Evolutionary conservation across 2,888 invertebrate genomes (phyloP).

Genomic region (Sisyra nigra): DNA sequence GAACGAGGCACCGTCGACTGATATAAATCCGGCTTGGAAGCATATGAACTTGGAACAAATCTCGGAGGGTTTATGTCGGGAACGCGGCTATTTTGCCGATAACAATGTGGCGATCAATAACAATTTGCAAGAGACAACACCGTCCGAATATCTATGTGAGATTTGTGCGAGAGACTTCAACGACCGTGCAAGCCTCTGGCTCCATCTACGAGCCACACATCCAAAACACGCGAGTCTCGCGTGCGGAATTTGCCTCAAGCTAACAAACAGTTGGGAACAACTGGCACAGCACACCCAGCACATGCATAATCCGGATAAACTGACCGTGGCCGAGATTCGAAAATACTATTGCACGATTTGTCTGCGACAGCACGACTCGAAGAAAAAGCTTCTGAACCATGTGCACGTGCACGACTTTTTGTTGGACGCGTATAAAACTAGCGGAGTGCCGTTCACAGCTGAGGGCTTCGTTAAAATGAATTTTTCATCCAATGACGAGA

Average conservation of each 20-base stretch:
- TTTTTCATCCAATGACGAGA: conserved; percentile 10
- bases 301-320: conserved; percentile 27
- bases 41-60: conserved; percentile 1
- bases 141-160: conserved; percentile 19
- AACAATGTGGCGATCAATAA: conserved; percentile 13
- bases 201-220: conserved; percentile 36
- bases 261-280: conserved; percentile 29
- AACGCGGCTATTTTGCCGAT: conserved; percentile 7
- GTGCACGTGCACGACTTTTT: conserved; percentile 36
- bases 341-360: conserved; percentile 33
- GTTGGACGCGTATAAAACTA: conserved; percentile 23
- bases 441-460: conserved; percentile 27
- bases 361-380: conserved; percentile 36
- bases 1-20: too few species aligned
- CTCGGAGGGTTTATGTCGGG: conserved; percentile 2
- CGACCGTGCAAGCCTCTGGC: conserved; percentile 33
- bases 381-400: conserved; percentile 33
- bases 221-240: conserved; percentile 32
- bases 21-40: background rate
- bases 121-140: conserved; percentile 24
- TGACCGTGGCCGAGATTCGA: conserved; percentile 23
- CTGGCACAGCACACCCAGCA: conserved; percentile 32
- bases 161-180: conserved; percentile 30
- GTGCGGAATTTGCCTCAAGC: conserved; percentile 37
- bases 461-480: conserved; percentile 31